These are phyloP conservation scores for Bruchidius siliquastri DNA, from an alignment of 2,888 invertebrate species.

Conservation along the genomic window DNA sequence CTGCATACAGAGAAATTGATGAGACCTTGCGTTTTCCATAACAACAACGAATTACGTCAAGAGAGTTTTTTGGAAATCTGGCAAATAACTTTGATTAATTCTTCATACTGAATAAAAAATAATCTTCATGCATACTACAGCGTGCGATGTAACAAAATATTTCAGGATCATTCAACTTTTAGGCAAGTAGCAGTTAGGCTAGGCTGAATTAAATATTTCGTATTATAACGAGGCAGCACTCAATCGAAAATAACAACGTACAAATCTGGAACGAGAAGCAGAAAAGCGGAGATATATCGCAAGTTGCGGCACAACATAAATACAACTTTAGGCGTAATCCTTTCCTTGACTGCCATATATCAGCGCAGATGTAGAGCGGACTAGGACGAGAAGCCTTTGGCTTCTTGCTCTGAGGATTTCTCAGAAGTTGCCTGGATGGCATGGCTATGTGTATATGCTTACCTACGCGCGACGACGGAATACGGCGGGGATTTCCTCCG, in stretches of 20 bases:
- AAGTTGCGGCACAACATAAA: conserved; percentile 21
- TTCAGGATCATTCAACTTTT: no score
- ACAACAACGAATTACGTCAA: no score
- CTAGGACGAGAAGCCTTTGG: conserved; percentile 12
- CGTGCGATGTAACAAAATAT: no score
- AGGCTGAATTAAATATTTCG: no score
- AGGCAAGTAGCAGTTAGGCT: no score
- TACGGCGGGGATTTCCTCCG: background rate
- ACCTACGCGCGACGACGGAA: background rate
- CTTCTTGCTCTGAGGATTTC: conserved; percentile 18
- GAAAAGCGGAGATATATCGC: conserved; percentile 12
- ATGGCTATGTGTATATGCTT: background rate
- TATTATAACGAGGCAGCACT: background rate
- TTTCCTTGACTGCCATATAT: conserved; percentile 23
- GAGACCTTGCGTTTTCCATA: no score
- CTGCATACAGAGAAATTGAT: no score
- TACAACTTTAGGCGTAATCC: conserved; percentile 26
- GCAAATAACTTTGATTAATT: no score
- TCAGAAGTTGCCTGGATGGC: conserved; percentile 6
- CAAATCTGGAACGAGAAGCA: background rate
- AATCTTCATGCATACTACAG: no score
- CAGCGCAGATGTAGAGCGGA: conserved; percentile 20
- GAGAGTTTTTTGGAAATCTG: no score
- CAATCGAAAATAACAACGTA: background rate
- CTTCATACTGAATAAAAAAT: no score